Conservation (phyloP, 2,888 invertebrate genomes). For the Plebejus anna region DNA sequence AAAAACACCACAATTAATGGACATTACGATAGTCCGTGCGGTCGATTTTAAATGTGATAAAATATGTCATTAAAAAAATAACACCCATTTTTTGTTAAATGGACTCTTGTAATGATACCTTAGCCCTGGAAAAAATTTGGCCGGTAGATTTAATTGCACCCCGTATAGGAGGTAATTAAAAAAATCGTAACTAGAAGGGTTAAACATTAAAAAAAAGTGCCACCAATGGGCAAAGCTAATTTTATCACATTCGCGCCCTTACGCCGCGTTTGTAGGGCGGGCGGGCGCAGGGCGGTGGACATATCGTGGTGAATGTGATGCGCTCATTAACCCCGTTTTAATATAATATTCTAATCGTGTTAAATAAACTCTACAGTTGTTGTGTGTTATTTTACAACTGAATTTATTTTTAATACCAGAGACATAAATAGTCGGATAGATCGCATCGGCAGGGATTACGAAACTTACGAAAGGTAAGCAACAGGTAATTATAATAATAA, state of each 20-base stretch:
- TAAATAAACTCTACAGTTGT: background rate
- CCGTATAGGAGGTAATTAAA: background rate
- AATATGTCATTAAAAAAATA: too few species aligned
- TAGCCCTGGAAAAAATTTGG: too few species aligned
- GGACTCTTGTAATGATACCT: too few species aligned
- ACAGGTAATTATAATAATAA: too few species aligned
- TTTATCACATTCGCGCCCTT: constrained; percentile 19
- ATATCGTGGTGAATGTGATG: background rate
- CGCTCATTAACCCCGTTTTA: constrained; percentile 4
- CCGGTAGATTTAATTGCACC: too few species aligned
- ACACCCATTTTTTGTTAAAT: too few species aligned
- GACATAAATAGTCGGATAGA: background rate
- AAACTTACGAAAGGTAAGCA: too few species aligned
- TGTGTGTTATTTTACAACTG: background rate
- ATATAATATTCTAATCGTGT: constrained; percentile 15
- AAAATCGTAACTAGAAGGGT: background rate
- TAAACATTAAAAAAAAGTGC: background rate
- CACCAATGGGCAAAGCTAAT: constrained; percentile 13
- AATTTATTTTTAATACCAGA: background rate
- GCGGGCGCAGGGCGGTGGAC: background rate
- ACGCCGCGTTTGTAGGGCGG: background rate
- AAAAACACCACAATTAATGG: too few species aligned
- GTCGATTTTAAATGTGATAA: too few species aligned
- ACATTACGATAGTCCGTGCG: too few species aligned
- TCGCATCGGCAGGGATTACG: too few species aligned